These are phyloP conservation scores for Blera fallax DNA, from an alignment of 2,888 invertebrate genomes.

Conservation along the genomic window DNA sequence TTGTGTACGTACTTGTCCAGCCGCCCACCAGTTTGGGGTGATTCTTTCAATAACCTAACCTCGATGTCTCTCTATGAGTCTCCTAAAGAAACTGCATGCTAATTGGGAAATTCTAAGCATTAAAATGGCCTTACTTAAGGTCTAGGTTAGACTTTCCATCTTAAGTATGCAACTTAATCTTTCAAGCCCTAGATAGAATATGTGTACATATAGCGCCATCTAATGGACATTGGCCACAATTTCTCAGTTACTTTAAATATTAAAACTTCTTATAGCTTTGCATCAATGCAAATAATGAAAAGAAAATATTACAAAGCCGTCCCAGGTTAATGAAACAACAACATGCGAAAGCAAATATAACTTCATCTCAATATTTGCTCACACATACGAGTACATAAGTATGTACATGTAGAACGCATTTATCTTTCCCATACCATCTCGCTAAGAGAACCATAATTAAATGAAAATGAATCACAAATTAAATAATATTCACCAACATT, in stretches of 20 bases:
- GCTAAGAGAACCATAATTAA: constrained; percentile 41
- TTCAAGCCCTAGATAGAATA: too few species aligned
- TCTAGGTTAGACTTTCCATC: too few species aligned
- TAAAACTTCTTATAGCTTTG: constrained; percentile 2
- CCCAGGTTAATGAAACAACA: constrained; percentile 33
- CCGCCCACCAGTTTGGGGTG: too few species aligned
- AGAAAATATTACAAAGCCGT: not conserved
- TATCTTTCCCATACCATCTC: not conserved
- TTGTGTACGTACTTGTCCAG: too few species aligned
- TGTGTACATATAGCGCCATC: too few species aligned
- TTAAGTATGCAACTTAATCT: too few species aligned
- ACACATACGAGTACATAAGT: not conserved
- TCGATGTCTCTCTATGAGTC: too few species aligned
- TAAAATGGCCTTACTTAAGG: too few species aligned
- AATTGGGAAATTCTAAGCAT: too few species aligned
- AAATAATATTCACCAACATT: constrained; percentile 34
- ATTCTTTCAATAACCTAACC: too few species aligned
- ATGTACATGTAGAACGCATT: not conserved
- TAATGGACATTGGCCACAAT: not conserved
- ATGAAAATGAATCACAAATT: constrained; percentile 60
- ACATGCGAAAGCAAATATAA: constrained; percentile 40
- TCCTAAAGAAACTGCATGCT: too few species aligned
- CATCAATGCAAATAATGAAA: constrained; percentile 26
- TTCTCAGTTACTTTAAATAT: not conserved
- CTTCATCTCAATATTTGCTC: constrained; percentile 40